Percentiles rank a stretch among this genome's conserved stretches.
phyloP scores from a whole-genome alignment of 2,113 vertebrate species.

The Barnardius zonarius region DNA sequence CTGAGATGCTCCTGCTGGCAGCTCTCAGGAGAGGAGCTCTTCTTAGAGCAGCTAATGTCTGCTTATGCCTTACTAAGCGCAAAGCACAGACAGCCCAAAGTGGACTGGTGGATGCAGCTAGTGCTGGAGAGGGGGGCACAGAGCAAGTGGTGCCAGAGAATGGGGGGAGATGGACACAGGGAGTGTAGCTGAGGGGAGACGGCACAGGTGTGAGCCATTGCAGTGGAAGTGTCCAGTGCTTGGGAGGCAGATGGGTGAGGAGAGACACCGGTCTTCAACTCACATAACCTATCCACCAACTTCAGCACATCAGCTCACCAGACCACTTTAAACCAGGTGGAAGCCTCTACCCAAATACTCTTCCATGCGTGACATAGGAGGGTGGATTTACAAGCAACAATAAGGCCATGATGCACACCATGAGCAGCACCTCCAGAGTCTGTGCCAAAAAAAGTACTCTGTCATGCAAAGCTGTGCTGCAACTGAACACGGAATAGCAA shows the following conservation, averaged over 20 bases:
- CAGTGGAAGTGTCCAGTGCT: background rate
- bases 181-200: background rate
- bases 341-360: background rate
- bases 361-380: accelerated
- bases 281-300: background rate
- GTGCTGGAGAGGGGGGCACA: background rate
- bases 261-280: background rate
- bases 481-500: background rate
- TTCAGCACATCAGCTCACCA: background rate
- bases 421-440: background rate
- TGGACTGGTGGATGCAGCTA: background rate
- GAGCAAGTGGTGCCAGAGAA: background rate
- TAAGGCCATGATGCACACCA: background rate
- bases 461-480: background rate
- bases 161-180: background rate
- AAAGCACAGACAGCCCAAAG: background rate
- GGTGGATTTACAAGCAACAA: background rate
- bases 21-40: background rate
- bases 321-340: background rate
- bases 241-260: background rate
- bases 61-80: background rate
- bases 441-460: background rate
- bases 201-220: accelerated
- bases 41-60: background rate
- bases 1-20: background rate